Evolutionary conservation across 2,888 invertebrate species (phyloP), one percentile per base, ranked within the genome.

Genomic region (Catotricha subobsoleta): DNA sequence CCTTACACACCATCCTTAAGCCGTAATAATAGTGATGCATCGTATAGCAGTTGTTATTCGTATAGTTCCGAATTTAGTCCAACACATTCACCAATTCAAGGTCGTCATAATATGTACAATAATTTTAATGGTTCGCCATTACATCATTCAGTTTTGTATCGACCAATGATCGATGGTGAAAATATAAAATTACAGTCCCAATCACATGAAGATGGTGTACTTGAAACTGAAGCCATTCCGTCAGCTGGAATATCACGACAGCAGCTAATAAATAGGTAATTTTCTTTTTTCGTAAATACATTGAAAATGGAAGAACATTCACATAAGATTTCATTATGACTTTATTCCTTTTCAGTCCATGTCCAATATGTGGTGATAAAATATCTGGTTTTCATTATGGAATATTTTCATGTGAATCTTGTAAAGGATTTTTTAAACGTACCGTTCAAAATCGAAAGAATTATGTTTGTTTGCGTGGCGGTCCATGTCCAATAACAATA

Each of bases 401-500:
- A 10, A 94, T 94, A 52, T 94, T 92, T 67, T 92, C 91, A 10
- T 95, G 95, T 65, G 95, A 95, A 59, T 90, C 90, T 16, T 95
- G 95, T 65, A 95, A 95, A 64, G 94, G 94, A 2, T 95, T 95
- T 67, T 95, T 95, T 68, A 95, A 95, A 64, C 71, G 95, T 45
- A 95, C 94, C 16, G 94, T 95, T n/a, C 95, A 95, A 66, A 95
- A 95, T 60, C 76, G 92, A 50, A 95, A 95, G 67, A 88, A 90
- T 60, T 95, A 94, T 64, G 86, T 90, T 55, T 95, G 95, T 58
- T 68, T 84, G 37, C 69, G 90, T 20, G 90, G 91, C 2, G 87
- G 87, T 1, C 79, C 77, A 50, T 95, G 95, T 63, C 86, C 86
- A 19, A 88, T 95, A 10, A 87, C 87, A 8, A 84, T 91, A 29